Base-by-base conservation (phyloP, 2,888 invertebrate genomes). In the Trachelus iudaicus region DNA sequence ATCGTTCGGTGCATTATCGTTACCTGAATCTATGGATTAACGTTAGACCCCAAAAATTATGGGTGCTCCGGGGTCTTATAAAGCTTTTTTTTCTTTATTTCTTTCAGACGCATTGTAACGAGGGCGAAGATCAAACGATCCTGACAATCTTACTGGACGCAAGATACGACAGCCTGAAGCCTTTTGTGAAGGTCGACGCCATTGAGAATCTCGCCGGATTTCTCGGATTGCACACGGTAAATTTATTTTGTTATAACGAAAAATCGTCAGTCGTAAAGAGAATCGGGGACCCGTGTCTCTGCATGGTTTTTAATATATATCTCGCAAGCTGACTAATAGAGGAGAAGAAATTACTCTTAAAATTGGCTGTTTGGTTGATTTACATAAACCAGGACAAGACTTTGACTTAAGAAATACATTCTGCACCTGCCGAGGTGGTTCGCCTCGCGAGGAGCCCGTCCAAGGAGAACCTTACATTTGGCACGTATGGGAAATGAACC, bases 191-290 rank as follows among this genome's bases (percentile, higher is more conserved):
- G 89, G 94, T 96, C 84, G 93, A 94, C 35, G 94, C 95, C 78
- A 93, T 96, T 80, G 94, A 95, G 92, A 95, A 95, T 86, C 93
- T 96, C 71, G 94, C 95, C n/a, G 94, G 93, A 87, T 95, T 95
- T 89, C 94, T 95, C 91, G 95, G 94, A 78, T 92, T 95, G 56
- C 94, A 94, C 86, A 93, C 93, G 92, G 95, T 95, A 92, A 93
- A 68, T 23, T 77, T 34, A n/a, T 31, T 56, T 23, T 2, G 3
- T 15, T 56, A 9, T 23, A 56, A 23, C 9, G 23, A 23, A 23
- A 40, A 15, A 4, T 40, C 4, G 4, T 15, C 40, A 15, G 4
- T 40, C 40, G 40, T 40, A 40, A 40, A 40, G 15, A 15, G 30
- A 69, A 1, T 13, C 31, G 33, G 13, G 13, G 71, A 11, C 1